phyloP scores from a whole-genome alignment of 2,888 invertebrate species.

The Oeneis ivallda region DNA sequence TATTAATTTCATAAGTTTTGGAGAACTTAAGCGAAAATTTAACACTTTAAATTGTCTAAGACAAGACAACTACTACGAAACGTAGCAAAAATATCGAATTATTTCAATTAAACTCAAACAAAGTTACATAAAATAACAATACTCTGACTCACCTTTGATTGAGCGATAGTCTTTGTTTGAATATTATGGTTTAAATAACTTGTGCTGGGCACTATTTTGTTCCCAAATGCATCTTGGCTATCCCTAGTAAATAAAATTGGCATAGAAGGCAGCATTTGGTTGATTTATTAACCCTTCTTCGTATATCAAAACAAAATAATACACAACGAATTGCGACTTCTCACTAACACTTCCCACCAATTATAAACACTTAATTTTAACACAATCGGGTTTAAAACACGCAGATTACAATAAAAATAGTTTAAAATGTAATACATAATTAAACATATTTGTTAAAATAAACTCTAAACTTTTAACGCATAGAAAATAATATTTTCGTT shows the following conservation, averaged over 20 bases:
- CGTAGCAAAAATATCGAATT: conserved; percentile 9
- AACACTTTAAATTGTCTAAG: neutral
- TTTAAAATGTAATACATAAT: conserved; percentile 48
- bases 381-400: conserved; percentile 40
- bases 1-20: conserved; percentile 24
- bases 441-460: conserved; percentile 60
- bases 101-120: conserved; percentile 20
- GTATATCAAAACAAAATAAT: conserved; percentile 50
- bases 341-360: conserved; percentile 23
- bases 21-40: neutral
- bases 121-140: conserved; percentile 44
- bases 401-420: conserved; percentile 43
- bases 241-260: conserved; percentile 73
- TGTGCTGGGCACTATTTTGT: conserved; percentile 70
- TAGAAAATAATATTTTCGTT: conserved; percentile 63
- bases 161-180: conserved; percentile 55
- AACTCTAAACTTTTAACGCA: conserved; percentile 46
- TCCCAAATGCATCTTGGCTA: conserved; percentile 77
- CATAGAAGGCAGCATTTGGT: conserved; percentile 80
- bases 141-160: conserved; percentile 63
- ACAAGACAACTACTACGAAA: neutral
- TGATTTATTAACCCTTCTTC: conserved; percentile 49
- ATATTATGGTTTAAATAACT: conserved; percentile 66
- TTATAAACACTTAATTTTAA: conserved; percentile 15
- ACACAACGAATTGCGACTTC: conserved; percentile 40